A percentile compares a stretch with the other conserved stretches of the same genome.
These are phyloP conservation scores for Centroberyx gerrardi DNA, from an alignment of 2,797 vertebrate species.

Conservation along the genomic window DNA sequence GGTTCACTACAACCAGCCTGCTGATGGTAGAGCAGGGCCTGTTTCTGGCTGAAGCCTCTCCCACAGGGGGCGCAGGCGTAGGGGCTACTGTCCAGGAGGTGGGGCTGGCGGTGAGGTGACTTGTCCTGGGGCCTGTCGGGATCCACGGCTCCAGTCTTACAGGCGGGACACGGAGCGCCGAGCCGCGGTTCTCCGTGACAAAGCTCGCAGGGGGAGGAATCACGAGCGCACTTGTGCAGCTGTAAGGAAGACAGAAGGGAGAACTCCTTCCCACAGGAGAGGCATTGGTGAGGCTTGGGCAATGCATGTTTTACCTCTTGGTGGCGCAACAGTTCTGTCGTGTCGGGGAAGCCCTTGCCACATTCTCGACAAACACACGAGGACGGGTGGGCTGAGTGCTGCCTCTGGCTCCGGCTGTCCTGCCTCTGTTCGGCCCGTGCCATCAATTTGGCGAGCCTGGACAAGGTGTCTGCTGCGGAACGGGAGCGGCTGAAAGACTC, in stretches of 20 bases:
- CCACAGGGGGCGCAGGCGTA: slow-evolving; percentile 83
- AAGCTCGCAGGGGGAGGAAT: slow-evolving; percentile 43
- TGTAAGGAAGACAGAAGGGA: slow-evolving; percentile 79
- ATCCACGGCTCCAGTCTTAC: slow-evolving; percentile 27
- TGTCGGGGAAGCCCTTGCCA: slow-evolving; percentile 59
- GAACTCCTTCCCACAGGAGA: slow-evolving; percentile 77
- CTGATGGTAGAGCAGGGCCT: slow-evolving; percentile 83
- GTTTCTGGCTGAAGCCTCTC: slow-evolving; percentile 81
- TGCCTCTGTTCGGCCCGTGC: slow-evolving; percentile 70
- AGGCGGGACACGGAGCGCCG: slow-evolving; percentile 46
- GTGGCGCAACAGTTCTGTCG: slow-evolving; percentile 64
- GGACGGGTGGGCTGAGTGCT: slow-evolving; percentile 19
- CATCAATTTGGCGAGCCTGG: slow-evolving; percentile 80
- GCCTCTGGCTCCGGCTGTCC: slow-evolving; percentile 35
- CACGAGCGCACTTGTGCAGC: slow-evolving; percentile 70
- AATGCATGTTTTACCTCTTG: slow-evolving; percentile 72
- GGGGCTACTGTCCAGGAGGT: slow-evolving; percentile 67
- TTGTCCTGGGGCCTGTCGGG: slow-evolving; percentile 48
- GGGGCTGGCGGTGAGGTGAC: slow-evolving; percentile 51
- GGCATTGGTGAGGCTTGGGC: slow-evolving; percentile 80
- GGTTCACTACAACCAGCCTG: slow-evolving; percentile 77
- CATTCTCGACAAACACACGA: slow-evolving; percentile 71
- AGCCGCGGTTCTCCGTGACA: slow-evolving; percentile 46
- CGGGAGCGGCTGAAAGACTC: slow-evolving; percentile 67
- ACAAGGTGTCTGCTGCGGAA: slow-evolving; percentile 68